These are phyloP conservation scores for Crossocerus cetratus DNA, from an alignment of 2,888 invertebrate genomes.

Conservation along the genomic window DNA sequence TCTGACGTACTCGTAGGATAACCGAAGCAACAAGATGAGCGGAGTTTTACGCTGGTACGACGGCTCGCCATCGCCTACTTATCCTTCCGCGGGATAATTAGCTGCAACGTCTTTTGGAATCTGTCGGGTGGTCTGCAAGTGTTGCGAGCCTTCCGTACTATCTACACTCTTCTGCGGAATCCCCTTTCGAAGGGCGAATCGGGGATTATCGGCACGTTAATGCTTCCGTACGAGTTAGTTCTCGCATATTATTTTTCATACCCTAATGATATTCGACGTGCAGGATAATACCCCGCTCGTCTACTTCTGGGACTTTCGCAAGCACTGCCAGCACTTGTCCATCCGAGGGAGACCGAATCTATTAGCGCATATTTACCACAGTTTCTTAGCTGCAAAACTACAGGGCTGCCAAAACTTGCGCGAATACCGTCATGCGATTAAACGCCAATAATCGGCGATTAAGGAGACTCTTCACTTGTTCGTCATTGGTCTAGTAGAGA, in stretches of 20 bases:
- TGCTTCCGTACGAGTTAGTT: conserved; percentile 14
- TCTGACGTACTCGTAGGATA: conserved; percentile 29
- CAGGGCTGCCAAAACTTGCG: conserved; percentile 42
- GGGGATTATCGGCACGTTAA: conserved; percentile 8
- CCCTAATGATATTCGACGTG: conserved; percentile 9
- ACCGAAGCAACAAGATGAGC: neutral
- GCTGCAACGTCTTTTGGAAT: conserved; percentile 7
- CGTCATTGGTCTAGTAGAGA: conserved; percentile 30
- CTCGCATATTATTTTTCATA: conserved; percentile 26
- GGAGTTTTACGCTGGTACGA: conserved; percentile 18
- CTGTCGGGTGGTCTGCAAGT: conserved; percentile 18
- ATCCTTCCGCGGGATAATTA: conserved; percentile 25
- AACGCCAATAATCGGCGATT: conserved; percentile 21
- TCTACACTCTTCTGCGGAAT: conserved; percentile 7
- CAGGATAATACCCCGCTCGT: neutral
- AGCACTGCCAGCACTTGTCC: neutral
- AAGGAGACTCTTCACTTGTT: neutral
- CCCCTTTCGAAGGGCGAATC: neutral
- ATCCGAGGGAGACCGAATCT: neutral
- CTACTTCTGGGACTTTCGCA: no score
- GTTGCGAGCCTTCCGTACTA: conserved; percentile 3
- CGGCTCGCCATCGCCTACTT: conserved; percentile 41
- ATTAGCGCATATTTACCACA: conserved; percentile 27
- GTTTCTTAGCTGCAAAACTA: conserved; percentile 30
- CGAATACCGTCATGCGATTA: neutral